phyloP scores from a whole-genome alignment of 2,797 vertebrate genomes.

The Muraenolepis orangiensis region DNA sequence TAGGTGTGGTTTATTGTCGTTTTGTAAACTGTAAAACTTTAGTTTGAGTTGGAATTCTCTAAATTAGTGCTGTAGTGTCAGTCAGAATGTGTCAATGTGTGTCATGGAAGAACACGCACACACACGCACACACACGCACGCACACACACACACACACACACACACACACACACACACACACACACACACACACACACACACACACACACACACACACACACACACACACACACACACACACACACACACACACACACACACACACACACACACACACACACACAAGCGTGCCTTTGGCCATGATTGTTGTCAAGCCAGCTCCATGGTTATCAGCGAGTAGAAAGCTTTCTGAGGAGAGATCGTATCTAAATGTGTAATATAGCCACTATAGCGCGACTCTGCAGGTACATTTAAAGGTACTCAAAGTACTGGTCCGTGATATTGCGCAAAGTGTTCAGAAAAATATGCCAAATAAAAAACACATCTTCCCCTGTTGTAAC shows the following conservation, averaged over 20 bases:
- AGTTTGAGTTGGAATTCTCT: neutral
- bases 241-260: neutral
- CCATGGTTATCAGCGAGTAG: neutral
- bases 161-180: too few species aligned
- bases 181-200: too few species aligned
- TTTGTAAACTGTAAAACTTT: neutral
- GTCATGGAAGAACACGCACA: neutral
- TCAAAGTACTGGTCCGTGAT: neutral
- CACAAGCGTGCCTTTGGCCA: neutral
- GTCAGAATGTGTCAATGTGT: neutral
- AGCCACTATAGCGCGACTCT: neutral
- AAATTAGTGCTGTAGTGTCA: neutral
- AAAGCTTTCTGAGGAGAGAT: constrained; percentile 3
- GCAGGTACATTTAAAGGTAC: neutral
- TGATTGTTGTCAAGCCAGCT: neutral
- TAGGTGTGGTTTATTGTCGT: constrained; percentile 30
- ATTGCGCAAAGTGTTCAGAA: neutral
- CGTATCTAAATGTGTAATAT: constrained; percentile 15
- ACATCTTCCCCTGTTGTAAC: neutral
- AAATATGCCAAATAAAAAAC: neutral
- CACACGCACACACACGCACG: too few species aligned
- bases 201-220: neutral
- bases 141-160: too few species aligned
- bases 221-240: neutral
- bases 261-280: too few species aligned